Base-by-base conservation (phyloP, 2,888 invertebrate species). In the Microctonus hyperodae region DNA sequence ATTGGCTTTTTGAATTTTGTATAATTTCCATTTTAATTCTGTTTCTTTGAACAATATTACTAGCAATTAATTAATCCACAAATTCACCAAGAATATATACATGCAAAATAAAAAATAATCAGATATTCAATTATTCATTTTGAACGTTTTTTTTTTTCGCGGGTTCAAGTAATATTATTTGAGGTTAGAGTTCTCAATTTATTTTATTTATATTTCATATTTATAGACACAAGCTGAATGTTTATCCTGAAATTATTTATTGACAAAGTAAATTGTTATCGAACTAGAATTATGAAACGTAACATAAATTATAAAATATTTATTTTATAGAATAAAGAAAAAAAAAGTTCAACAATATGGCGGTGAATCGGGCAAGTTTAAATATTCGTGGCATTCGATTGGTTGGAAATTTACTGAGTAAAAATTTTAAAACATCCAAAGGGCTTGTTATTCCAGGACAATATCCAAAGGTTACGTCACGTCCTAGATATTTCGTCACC, bases 351-450 rank as follows among this genome's bases (percentile, higher is more conserved):
- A 65, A 69, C 50, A 51, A 80, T 44, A 44, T 80, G 77, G 70
- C 70, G 64, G 68, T 70, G 28, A 73, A 71, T 56, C 74, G 75
- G 69, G 50, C 60, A 40, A 68, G 59, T 70, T 74, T 78, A 61
- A 76, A 77, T 68, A 72, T 70, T 2, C 70, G 75, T 25, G 70
- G 71, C 55, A 64, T 74, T 70, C 79, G 72, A 77, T 76, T 81
- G 77, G 76, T 67, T n/a, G 73, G 72, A 64, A 74, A 74, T 40
- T 48, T 74, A 22, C 23, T 76, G 9, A 64, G 62, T 37, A 69
- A 70, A 55, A 63, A 62, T 9, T 25, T 50, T 40, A 69, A 65
- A n/a, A 44, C 50, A 62, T 71, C 72, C 68, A 75, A 73, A 64
- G 64, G 37, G 50, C 62, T 60, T n/a, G 64, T 22, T 33, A 11